Base-by-base conservation (phyloP, 1,140 invertebrate genomes). In the Ericerus pela region DNA sequence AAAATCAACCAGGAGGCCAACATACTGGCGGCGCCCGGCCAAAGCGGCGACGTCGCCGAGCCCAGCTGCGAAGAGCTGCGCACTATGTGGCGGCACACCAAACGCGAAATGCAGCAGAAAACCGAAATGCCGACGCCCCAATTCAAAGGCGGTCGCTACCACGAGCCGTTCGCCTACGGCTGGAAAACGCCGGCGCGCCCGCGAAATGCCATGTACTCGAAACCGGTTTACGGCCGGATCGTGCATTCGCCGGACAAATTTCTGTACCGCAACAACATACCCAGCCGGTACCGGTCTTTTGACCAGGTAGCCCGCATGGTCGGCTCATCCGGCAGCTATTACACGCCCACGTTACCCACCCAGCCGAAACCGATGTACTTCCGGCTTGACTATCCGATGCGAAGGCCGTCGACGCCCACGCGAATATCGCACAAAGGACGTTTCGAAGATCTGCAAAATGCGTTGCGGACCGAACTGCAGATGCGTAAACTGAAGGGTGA, bases 191-290 rank as follows among this genome's bases (percentile, higher is more conserved):
- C 22, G 14, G 41, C 41, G 22, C 22, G 41, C 20, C 41, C 41
- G 2, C 22, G 41, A 24, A 47, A 47, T 47, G 41, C 41, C 14
- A 47, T 47, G 41, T 47, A 47, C 41, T 2, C 41, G 20, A 47
- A 47, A 47, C 41, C 41, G 3, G 41, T 47, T 14, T 47, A 47
- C 20, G 41, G 41, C 4, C 41, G 41, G 14, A 22, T 47, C 22
- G 41, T 47, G 20, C 41, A 47, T 24, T 47, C 41, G 41, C 41
- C 41, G 14, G 41, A 47, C 14, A 47, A 47, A 47, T 47, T 47
- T 14, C 10, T 47, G 4, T 47, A 47, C 14, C 16, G 41, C 20
- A 47, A 47, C 14, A 47, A 47, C 26, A 47, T 47, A 5, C 41
- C 41, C 8, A 24, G 26, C 26, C 41, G 41, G 14, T 47, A 5